Base-by-base conservation (phyloP, 1,140 invertebrate species). In the Linepithema humile region DNA sequence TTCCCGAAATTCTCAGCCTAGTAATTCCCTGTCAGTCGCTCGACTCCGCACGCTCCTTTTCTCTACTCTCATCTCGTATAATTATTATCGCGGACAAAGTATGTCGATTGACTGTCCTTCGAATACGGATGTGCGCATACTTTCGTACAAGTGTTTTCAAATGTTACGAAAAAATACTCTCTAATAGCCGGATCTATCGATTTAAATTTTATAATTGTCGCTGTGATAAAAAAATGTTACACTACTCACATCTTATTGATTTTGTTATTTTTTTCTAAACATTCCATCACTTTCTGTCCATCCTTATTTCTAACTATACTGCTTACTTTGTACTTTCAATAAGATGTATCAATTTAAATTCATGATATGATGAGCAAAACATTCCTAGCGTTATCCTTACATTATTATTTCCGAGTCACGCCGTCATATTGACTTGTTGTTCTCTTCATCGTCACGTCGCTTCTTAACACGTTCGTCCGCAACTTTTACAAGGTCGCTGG, bases 1-100 rank as follows among this genome's bases (percentile, higher is more conserved):
- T 38, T 57, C 53, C 57, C 50, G 75, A 85, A 88, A 88, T 77
- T 70, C 75, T 38, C 73, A 26, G 67, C 23, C 80, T 70, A 70
- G 48, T 50, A 70, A 80, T 80, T 69, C 40, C 23, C 75, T 55
- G 64, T 80, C 75, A 69, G 35, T 77, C 60, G 48, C 7, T 40
- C 45, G 23, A 20, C n/a, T 40, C 17, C 5, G 62, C 75, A 35
- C 64, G 64, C 6, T 7, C 23, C 15, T 80, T 80, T 65, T 57
- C 64, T 40, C 75, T 45, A 26, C 32, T 67, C 45, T 78, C 75
- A 67, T 78, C 10, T 12, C 6, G 17, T 40, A 55, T 78, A 78
- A 77, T 78, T 69, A 67, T 67, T 67, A 50, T 53, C 45, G 32
- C 45, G 12, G 6, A 75, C 12, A 15, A 45, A 64, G 29, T 17